A percentile compares a stretch with the other conserved stretches of the same genome.
phyloP scores from a whole-genome alignment of 2,888 invertebrate species.

The Cecidostiba fungosa region DNA sequence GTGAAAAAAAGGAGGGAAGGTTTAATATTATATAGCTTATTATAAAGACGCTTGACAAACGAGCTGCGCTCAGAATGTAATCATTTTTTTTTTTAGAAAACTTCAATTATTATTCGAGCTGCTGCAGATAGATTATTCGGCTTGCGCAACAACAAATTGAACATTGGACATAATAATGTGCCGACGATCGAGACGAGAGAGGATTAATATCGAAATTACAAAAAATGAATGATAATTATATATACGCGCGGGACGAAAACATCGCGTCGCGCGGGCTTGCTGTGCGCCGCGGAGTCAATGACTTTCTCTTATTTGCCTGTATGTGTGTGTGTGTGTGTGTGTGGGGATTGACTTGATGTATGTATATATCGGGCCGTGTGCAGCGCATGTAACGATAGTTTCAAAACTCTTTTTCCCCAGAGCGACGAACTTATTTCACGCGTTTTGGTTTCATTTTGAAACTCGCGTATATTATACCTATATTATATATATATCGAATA shows the following conservation, averaged over 20 bases:
- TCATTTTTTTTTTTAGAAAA: conserved; percentile 22
- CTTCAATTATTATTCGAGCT: background rate
- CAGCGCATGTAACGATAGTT: background rate
- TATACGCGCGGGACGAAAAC: background rate
- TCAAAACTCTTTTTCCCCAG: background rate
- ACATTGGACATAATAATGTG: background rate
- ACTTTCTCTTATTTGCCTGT: conserved; percentile 34
- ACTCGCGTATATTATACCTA: too few relatives aligned
- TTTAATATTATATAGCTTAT: background rate
- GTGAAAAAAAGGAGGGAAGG: background rate
- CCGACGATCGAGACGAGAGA: background rate
- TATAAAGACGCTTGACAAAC: background rate
- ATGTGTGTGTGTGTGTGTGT: background rate
- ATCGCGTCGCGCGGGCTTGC: background rate
- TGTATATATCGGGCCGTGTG: background rate
- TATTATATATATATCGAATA: too few relatives aligned
- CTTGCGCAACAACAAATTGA: background rate
- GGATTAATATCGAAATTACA: conserved; percentile 32
- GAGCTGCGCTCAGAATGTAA: background rate
- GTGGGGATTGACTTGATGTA: background rate
- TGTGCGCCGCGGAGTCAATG: conserved; percentile 21
- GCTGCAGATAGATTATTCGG: background rate
- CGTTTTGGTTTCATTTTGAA: background rate
- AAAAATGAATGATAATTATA: conserved; percentile 22
- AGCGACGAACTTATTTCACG: background rate